Base-by-base conservation (phyloP, 2,888 invertebrate genomes). In the Podotricha telesiphe region DNA sequence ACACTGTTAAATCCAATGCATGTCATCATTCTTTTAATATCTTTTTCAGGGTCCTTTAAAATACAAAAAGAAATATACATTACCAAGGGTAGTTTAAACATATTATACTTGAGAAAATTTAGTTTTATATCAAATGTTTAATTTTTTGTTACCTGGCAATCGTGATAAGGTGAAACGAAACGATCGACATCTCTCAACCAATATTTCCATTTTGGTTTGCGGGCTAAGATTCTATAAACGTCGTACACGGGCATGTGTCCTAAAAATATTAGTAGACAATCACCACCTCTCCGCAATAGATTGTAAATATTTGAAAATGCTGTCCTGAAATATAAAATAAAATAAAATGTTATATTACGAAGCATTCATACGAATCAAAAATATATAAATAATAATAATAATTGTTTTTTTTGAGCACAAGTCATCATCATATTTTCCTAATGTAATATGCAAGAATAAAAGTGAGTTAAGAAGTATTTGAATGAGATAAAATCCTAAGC, bases 181-280 rank as follows among this genome's bases (percentile, higher is more conserved):
- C 94, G 93, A 67, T 94, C 90, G 3, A 94, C 94, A 78, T 96
- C 95, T 79, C 93, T 86, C 91, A 96, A 95, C 82, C 95, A 96
- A 1, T 82, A 77, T 34, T 89, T 84, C 95, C 96, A 97, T 77
- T 93, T 93, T 0, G 78, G 75, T 56, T 76, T 82, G 1, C 77
- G 76, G 0, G 95, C 90, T 71, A 97, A 83, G n/a, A 87, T 88
- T 56, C 95, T 92, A 82, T 96, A 96, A 0, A 96, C 94, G 48
- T 95, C 94, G 80, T 94, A 97, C 8, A 96, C 93, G 0, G 95
- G 95, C 85, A 95, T 95, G 69, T 93, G 94, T 0, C 95, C 96
- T 37, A 96, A 83, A 78, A 96, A 96, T 19, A 95, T 93, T 1
- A 97, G 81, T 13, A 97, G 84, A 59, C 95, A 94, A 76, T 95